phyloP scores from a whole-genome alignment of 2,113 vertebrate species.

The Chascanopsetta lugubris region DNA sequence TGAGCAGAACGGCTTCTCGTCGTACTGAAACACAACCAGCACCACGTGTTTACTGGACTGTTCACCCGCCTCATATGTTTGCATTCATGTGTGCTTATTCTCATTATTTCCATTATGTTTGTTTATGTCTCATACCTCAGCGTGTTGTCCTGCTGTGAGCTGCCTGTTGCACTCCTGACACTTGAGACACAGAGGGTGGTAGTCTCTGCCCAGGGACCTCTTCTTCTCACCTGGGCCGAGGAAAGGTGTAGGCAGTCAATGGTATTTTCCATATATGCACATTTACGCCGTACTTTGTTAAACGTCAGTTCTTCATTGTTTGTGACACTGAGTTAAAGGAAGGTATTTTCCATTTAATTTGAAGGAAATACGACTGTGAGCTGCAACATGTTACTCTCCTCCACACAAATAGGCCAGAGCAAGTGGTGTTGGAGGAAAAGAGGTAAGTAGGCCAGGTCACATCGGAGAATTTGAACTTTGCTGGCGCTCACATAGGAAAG shows the following conservation, averaged over 20 bases:
- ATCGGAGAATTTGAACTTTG: constrained; percentile 52
- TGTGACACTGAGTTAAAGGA: background rate
- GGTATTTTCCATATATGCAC: constrained; percentile 1
- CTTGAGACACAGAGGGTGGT: constrained; percentile 87
- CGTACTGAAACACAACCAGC: constrained; percentile 77
- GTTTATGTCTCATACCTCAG: constrained; percentile 79
- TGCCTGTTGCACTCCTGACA: constrained; percentile 83
- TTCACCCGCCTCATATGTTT: background rate
- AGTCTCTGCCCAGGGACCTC: constrained; percentile 84
- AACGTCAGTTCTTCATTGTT: too few relatives aligned
- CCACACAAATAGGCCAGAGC: constrained; percentile 30
- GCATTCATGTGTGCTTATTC: background rate
- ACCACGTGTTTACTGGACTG: constrained; percentile 5
- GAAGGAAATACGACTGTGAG: background rate
- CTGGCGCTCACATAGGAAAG: constrained; percentile 13
- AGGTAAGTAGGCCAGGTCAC: constrained; percentile 56
- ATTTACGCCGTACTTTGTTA: too few relatives aligned
- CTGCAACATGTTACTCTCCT: constrained; percentile 13
- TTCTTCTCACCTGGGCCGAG: constrained; percentile 81
- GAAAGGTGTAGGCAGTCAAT: background rate
- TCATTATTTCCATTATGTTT: background rate
- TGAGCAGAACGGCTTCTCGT: constrained; percentile 84
- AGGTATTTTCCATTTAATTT: background rate
- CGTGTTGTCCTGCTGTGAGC: constrained; percentile 84
- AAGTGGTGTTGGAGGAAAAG: constrained; percentile 28